phyloP scores from a whole-genome alignment of 2,797 vertebrate genomes.

The Diplodus puntazzo region DNA sequence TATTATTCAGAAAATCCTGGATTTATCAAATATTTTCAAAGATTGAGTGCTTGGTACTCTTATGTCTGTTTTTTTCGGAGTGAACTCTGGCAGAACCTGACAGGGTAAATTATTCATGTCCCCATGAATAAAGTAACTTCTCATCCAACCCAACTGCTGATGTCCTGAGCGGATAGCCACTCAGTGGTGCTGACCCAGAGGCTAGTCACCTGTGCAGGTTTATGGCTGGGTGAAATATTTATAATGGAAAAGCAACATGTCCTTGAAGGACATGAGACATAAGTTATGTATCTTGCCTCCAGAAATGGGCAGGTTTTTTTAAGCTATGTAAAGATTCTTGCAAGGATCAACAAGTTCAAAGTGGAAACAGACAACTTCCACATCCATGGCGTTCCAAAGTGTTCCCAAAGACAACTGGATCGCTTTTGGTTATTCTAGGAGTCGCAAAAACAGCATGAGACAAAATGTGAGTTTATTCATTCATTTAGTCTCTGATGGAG shows the following conservation, averaged over 20 bases:
- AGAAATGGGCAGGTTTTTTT: not conserved
- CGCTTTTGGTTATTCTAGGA: too few relatives aligned
- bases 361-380: too few relatives aligned
- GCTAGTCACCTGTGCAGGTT: slow-evolving; percentile 28
- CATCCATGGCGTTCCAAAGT: too few relatives aligned
- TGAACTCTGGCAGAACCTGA: slow-evolving; percentile 50
- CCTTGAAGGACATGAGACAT: not conserved
- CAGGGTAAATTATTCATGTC: slow-evolving; percentile 60
- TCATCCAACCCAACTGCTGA: slow-evolving; percentile 26
- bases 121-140: slow-evolving; percentile 54
- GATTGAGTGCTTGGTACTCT: slow-evolving; percentile 62
- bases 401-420: not conserved
- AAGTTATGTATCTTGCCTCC: not conserved
- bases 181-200: slow-evolving; percentile 31
- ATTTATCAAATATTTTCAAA: slow-evolving; percentile 78
- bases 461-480: too few relatives aligned
- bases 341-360: not conserved
- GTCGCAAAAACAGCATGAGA: too few relatives aligned
- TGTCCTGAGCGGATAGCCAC: slow-evolving; percentile 27
- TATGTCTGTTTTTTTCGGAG: slow-evolving; percentile 57
- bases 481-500: too few relatives aligned
- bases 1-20: slow-evolving; percentile 75
- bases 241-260: slow-evolving; percentile 31
- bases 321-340: not conserved
- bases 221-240: slow-evolving; percentile 44